Evolutionary conservation across 2,113 vertebrate species (phyloP), one percentile per base, ranked within the genome.

Genomic region (Hassar affinis): DNA sequence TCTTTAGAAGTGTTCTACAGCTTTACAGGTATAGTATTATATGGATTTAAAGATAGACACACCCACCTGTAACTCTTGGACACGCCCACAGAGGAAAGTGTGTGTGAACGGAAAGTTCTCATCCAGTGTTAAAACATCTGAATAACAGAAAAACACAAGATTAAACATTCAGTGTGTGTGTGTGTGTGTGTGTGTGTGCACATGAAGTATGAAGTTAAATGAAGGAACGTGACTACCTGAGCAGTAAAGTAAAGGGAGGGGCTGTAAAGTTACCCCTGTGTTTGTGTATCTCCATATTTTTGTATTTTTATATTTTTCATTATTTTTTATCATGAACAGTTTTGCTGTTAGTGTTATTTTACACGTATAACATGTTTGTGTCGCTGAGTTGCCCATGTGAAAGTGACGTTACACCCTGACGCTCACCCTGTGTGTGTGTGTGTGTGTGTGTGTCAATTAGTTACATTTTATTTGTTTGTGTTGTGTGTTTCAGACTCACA

Each of bases 271-370:
- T 91, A 89, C 88, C 79, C 87, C 89, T 88, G 89, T 86, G 86
- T 89, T 72, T 62, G 52, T 83, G 76, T 72, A 47, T 52, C 49
- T 85, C 80, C 89, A 86, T 91, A 90, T 92, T 87, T 91, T 93
- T 92, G 91, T 90, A 91, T 91, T 94, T 94, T 91, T 93, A 90
- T 92, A 92, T 92, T 92, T 92, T 92, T 92, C 90, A 92, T 87
- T 81, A 87, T 79, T 92, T 93, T 90, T 92, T 91, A 59, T 57
- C 76, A 84, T 87, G 85, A 91, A 87, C 89, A 90, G 91, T 90
- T 89, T 91, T 90, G 71, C 88, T 89, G 90, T 91, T 84, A 84
- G 85, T 72, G 88, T 74, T 27, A 74, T 91, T 90, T 89, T 90
- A 85, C 66, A 85, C 90, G 86, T 91, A 89, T 92, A 92, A 83